phyloP scores from a whole-genome alignment of 1,140 invertebrate species.

The Penaeus indicus region DNA sequence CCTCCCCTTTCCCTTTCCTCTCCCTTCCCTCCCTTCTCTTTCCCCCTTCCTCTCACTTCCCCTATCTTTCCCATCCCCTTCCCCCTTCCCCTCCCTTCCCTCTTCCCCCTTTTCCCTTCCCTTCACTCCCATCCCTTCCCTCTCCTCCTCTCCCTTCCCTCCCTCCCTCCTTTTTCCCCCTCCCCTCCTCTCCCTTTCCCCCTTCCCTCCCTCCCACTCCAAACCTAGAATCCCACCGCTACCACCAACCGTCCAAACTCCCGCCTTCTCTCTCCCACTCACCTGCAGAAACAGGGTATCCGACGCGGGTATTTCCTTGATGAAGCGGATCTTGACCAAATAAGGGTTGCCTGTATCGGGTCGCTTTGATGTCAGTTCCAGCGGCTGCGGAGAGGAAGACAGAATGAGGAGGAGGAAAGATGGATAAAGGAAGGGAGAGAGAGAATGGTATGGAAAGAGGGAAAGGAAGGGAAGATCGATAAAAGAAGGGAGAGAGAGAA shows the following conservation, averaged over 20 bases:
- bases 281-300: slow-evolving; percentile 54
- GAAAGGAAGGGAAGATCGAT: background rate
- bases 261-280: background rate
- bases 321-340: slow-evolving; percentile 39
- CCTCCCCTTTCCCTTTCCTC: too few relatives aligned
- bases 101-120: too few relatives aligned
- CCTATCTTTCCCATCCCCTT: too few relatives aligned
- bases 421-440: background rate
- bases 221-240: background rate
- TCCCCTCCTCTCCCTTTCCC: too few relatives aligned
- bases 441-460: background rate
- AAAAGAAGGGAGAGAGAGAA: background rate
- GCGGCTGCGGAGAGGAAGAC: slow-evolving; percentile 3
- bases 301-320: slow-evolving; percentile 38
- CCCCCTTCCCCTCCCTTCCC: too few relatives aligned
- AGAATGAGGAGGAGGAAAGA: background rate
- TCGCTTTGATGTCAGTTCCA: slow-evolving; percentile 46
- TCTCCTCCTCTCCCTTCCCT: too few relatives aligned
- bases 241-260: too few relatives aligned
- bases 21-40: too few relatives aligned
- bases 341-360: slow-evolving; percentile 32
- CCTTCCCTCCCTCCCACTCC: too few relatives aligned
- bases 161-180: too few relatives aligned
- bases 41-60: too few relatives aligned
- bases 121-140: too few relatives aligned